phyloP scores from a whole-genome alignment of 1,140 invertebrate species.

The Drosophila miranda region DNA sequence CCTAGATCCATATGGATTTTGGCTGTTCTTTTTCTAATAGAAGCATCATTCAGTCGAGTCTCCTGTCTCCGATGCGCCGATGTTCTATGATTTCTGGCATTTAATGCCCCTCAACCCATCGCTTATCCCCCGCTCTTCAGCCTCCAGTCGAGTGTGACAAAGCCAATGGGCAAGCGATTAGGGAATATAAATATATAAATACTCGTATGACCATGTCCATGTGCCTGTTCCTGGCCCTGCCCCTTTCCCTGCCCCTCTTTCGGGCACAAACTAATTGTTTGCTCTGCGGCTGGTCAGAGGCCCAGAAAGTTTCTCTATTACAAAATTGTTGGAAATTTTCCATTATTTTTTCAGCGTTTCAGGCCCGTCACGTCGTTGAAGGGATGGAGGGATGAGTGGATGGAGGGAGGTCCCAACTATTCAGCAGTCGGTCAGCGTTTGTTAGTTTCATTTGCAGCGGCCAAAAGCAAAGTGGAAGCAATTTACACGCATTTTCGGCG shows the following conservation, averaged over 20 bases:
- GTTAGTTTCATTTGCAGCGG: slow-evolving; percentile 69
- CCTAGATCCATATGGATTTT: too few species aligned
- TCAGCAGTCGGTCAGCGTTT: slow-evolving; percentile 67
- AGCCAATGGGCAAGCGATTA: slow-evolving; percentile 40
- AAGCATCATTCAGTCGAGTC: too few species aligned
- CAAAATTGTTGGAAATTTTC: slow-evolving; percentile 48
- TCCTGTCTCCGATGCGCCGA: too few species aligned
- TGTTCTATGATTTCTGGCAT: too few species aligned
- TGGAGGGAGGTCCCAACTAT: slow-evolving; percentile 42
- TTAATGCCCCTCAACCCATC: too few species aligned
- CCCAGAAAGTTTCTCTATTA: slow-evolving; percentile 46
- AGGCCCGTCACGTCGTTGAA: slow-evolving; percentile 25
- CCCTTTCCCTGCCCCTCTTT: too few species aligned
- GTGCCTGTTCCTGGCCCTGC: too few species aligned
- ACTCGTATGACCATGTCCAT: background rate
- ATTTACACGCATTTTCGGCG: slow-evolving; percentile 68
- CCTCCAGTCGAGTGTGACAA: slow-evolving; percentile 17
- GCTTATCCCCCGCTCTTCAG: background rate
- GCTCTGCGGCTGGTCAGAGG: slow-evolving; percentile 24
- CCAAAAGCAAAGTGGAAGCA: slow-evolving; percentile 68
- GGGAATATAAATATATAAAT: slow-evolving; percentile 44
- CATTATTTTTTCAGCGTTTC: slow-evolving; percentile 33
- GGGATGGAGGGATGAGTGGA: background rate
- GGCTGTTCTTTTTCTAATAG: too few species aligned
- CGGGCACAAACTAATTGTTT: slow-evolving; percentile 42